phyloP scores from a whole-genome alignment of 2,797 vertebrate species.

The Petrocephalus sullivani region DNA sequence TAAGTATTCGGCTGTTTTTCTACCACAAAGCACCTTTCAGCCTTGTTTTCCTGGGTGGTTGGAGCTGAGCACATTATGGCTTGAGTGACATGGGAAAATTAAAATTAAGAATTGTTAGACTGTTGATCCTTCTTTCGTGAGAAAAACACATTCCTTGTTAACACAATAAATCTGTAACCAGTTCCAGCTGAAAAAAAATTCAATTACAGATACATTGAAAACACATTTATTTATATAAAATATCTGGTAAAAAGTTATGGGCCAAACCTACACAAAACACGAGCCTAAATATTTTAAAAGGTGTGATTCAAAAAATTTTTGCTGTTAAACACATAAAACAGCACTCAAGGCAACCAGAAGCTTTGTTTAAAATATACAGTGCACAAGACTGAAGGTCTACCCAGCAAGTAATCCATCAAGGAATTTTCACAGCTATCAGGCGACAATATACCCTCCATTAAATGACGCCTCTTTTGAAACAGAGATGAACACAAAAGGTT shows the following conservation, averaged over 20 bases:
- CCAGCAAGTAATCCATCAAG: slow-evolving; percentile 14
- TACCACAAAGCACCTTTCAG: background rate
- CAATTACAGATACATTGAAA: background rate
- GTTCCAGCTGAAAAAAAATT: background rate
- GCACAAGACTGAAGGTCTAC: background rate
- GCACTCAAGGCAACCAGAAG: background rate
- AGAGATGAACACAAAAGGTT: background rate
- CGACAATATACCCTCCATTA: slow-evolving; percentile 7
- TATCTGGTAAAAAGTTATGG: background rate
- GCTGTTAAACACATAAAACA: background rate
- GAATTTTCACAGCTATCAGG: slow-evolving; percentile 27
- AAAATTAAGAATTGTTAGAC: background rate
- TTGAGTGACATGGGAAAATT: background rate
- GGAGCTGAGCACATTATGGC: background rate
- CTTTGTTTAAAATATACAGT: slow-evolving; percentile 8
- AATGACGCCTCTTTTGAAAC: background rate
- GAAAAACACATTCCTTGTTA: background rate
- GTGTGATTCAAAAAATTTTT: background rate
- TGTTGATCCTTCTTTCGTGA: background rate
- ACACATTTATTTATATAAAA: background rate
- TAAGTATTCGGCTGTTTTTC: background rate
- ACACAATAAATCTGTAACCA: background rate
- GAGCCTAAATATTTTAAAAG: background rate
- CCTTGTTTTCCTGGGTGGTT: background rate
- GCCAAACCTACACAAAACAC: background rate